Conservation (phyloP, 1,140 invertebrate genomes). For the Penaeus indicus region DNA sequence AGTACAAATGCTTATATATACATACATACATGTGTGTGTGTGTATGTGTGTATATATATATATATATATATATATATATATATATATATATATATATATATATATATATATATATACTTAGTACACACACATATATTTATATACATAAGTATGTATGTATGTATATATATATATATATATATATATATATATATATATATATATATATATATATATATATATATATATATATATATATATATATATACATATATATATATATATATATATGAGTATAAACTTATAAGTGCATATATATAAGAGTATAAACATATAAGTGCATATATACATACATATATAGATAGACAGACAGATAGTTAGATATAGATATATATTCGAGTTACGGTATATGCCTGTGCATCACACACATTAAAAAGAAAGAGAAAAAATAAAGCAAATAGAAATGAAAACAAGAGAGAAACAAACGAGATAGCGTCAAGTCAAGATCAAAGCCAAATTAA, state of each 20-base stretch:
- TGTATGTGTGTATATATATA: not conserved
- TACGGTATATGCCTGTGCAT: no score
- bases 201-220: slow-evolving; percentile 26
- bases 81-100: not conserved
- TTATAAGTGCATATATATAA: no score
- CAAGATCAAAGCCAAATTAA: no score
- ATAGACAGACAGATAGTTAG: no score
- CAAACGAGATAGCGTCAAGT: no score
- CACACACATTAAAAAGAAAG: no score
- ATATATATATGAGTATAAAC: not conserved
- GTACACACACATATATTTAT: not conserved
- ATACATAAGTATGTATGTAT: not conserved
- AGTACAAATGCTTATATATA: not conserved
- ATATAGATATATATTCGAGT: no score
- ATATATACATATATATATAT: slow-evolving; percentile 12
- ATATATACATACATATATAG: no score
- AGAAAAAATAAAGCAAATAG: no score
- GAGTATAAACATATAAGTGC: no score
- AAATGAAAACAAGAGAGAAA: no score
- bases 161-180: not conserved
- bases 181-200: not conserved
- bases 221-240: slow-evolving; percentile 16
- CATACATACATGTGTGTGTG: not conserved
- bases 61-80: not conserved
- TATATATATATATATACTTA: slow-evolving; percentile 21